phyloP scores from a whole-genome alignment of 2,113 vertebrate species.

The Pogona vitticeps region DNA sequence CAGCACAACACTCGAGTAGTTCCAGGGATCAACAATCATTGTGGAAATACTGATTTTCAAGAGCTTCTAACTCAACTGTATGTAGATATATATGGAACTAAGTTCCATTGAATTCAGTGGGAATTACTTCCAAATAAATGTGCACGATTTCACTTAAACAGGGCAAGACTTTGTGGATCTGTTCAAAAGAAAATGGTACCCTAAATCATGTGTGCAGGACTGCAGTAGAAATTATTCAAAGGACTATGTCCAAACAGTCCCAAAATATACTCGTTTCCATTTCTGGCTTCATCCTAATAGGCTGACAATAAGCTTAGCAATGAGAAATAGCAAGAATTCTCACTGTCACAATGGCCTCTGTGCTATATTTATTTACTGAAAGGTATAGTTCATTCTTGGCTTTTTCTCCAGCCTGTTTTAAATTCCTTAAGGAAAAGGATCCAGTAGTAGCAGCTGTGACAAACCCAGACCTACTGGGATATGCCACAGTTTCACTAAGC shows the following conservation, averaged over 20 bases:
- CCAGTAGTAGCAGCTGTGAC: slow-evolving; percentile 22
- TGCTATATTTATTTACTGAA: slow-evolving; percentile 18
- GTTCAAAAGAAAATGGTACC: background rate
- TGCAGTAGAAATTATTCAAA: background rate
- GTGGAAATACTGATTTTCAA: too few species aligned
- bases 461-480: too few species aligned
- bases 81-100: background rate
- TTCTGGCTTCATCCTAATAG: slow-evolving; percentile 13
- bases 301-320: slow-evolving; percentile 13
- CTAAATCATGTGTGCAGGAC: too few species aligned
- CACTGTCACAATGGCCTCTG: slow-evolving; percentile 1
- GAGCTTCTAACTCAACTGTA: background rate
- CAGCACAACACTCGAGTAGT: background rate
- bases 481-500: too few species aligned
- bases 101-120: background rate
- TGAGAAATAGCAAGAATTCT: slow-evolving; percentile 23
- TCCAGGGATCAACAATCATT: background rate
- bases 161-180: background rate
- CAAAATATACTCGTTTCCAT: background rate
- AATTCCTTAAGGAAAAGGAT: slow-evolving; percentile 38
- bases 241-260: background rate
- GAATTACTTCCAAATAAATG: background rate
- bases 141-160: background rate
- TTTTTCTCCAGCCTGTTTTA: slow-evolving; percentile 35
- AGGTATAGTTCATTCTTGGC: slow-evolving; percentile 21